Evolutionary conservation across 2,888 invertebrate species (phyloP).

Genomic region (Lepeophtheirus nordmannii): DNA sequence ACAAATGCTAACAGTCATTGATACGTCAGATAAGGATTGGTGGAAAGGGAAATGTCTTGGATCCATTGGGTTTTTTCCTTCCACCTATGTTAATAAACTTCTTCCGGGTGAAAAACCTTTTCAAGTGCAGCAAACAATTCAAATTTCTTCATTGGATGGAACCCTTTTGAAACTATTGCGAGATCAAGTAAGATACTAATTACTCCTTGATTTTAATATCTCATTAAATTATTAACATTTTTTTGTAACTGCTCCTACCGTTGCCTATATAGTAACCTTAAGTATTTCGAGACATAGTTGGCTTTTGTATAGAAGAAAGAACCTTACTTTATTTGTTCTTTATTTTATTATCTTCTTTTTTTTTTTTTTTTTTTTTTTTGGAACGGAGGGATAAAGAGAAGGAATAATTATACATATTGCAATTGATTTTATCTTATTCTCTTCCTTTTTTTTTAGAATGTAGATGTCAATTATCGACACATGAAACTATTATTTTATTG

Average conservation of each 20-base stretch:
- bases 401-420: too few relatives aligned
- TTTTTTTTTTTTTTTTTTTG: too few relatives aligned
- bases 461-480: too few relatives aligned
- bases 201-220: background rate
- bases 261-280: too few relatives aligned
- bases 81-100: constrained; percentile 78
- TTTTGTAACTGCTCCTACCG: background rate
- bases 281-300: too few relatives aligned
- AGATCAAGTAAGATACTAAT: constrained; percentile 55
- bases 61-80: constrained; percentile 78
- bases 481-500: too few relatives aligned
- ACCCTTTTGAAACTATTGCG: constrained; percentile 57
- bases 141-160: constrained; percentile 62
- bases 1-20: constrained; percentile 76
- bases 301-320: too few relatives aligned
- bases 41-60: constrained; percentile 92
- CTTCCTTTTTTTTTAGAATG: too few relatives aligned
- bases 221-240: background rate
- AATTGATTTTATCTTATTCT: too few relatives aligned
- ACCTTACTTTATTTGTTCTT: too few relatives aligned
- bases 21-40: constrained; percentile 88
- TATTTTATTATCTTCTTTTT: too few relatives aligned
- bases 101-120: constrained; percentile 77
- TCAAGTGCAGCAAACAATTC: constrained; percentile 68
- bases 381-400: too few relatives aligned